Evolutionary conservation across 2,113 vertebrate genomes (phyloP).

Genomic region (Gobio gobio): DNA sequence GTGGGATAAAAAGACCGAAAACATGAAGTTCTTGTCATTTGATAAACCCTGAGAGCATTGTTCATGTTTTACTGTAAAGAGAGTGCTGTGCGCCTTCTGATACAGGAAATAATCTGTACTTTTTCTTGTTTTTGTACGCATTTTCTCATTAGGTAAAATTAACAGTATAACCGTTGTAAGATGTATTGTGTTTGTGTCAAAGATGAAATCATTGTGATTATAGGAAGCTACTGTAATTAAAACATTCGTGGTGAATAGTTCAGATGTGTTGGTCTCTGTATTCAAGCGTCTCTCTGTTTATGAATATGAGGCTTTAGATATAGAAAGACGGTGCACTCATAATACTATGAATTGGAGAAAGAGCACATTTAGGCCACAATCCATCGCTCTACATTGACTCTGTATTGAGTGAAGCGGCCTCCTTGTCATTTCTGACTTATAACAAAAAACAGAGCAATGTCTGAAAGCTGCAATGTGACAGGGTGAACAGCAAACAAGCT

Average conservation of each 20-base stretch:
- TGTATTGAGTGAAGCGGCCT: too few species aligned
- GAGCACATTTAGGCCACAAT: too few species aligned
- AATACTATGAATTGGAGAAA: too few species aligned
- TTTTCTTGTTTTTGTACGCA: background rate
- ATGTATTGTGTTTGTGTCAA: conserved; percentile 25
- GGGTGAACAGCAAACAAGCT: too few species aligned
- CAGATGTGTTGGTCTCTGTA: background rate
- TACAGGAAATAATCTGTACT: background rate
- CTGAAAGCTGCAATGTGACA: too few species aligned
- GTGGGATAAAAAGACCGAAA: background rate
- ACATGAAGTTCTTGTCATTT: background rate
- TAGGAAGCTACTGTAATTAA: conserved; percentile 71
- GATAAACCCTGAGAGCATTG: conserved; percentile 3
- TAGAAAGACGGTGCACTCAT: too few species aligned
- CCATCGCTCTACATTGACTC: too few species aligned
- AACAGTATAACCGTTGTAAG: conserved; percentile 8
- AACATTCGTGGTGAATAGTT: conserved; percentile 58
- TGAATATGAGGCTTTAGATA: background rate
- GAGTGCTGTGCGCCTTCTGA: conserved; percentile 67
- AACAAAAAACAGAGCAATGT: too few species aligned
- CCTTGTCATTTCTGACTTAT: too few species aligned
- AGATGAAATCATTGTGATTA: conserved; percentile 53
- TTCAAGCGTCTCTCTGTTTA: background rate
- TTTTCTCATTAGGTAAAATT: background rate
- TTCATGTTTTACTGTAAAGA: conserved; percentile 36